Evolutionary conservation across 2,888 invertebrate genomes (phyloP), one percentile per base, ranked within the genome.

Genomic region (Sussaba pulchella): DNA sequence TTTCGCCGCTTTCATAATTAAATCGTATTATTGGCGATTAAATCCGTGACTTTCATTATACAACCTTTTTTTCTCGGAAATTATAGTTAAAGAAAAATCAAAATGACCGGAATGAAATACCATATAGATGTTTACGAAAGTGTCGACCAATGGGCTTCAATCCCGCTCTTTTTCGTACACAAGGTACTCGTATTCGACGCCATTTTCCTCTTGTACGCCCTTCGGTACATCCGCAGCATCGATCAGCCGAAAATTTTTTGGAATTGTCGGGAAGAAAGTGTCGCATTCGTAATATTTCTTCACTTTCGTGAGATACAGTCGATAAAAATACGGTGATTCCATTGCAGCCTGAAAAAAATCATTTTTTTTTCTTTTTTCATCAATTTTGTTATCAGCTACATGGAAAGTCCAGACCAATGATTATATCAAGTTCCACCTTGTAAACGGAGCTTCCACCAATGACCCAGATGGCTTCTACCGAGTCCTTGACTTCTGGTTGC

Each of bases 401-500:
- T 54, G 12, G 12, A 24, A 24, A 24, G 52, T 52, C n/a, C n/a
- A n/a, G n/a, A 50, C 31, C 31, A 31, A 2, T 31, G 4, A 6
- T 31, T 31, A 31, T 31, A 31, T 31, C 2, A 6, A 31, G 31
- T 31, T 31, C 10, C 12, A 96, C 96, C 93, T 96, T 93, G 91
- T 98, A 98, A 70, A 98, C 94, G 5, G 95, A 94, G 86, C 96
- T 95, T 6, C 99, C 97, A 21, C 99, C 97, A 82, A 98, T 96
- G 70, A 99, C 95, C 97, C 98, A 99, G 9, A 98, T 92, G 17
- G 94, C 94, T 90, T 98, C 97, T 78, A 97, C 94, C 84, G 94
- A 91, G 36, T 95, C 91, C 63, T 93, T 91, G 39, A 93, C 88
- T 12, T 94, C 93, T 19, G 92, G 86, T 72, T 91, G 82, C 12